Percentiles rank a stretch among this genome's conserved stretches.
Conservation (phyloP, 23 tunicate species). For the Ciona savignyi region DNA sequence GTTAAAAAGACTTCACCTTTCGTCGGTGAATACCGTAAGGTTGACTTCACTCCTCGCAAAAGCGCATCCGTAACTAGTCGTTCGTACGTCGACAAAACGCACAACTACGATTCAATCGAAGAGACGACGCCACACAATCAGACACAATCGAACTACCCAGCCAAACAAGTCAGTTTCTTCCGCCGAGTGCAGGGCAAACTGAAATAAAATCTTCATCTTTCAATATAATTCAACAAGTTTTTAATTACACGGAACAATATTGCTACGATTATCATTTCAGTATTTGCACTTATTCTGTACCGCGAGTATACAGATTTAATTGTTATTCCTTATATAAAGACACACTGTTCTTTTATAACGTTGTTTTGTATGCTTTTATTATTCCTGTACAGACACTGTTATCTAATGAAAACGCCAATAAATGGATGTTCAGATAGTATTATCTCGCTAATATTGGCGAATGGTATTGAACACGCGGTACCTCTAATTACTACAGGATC, state of each 20-base stretch:
- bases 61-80: neutral
- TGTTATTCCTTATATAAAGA: no score
- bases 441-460: no score
- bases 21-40: neutral
- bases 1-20: neutral
- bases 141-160: neutral
- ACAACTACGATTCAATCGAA: neutral
- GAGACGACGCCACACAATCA: no score
- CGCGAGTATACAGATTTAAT: no score
- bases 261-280: neutral
- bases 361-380: neutral
- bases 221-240: no score
- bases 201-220: conserved; percentile 7
- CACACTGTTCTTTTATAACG: neutral
- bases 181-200: conserved; percentile 69
- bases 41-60: neutral
- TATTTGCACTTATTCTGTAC: neutral
- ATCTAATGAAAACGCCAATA: no score
- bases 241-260: no score
- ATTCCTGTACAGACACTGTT: neutral
- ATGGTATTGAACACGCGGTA: no score
- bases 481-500: no score
- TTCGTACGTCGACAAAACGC: neutral
- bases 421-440: no score
- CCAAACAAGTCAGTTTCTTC: conserved; percentile 59